phyloP scores from a whole-genome alignment of 2,888 invertebrate species.

The Campopleginae sp. region DNA sequence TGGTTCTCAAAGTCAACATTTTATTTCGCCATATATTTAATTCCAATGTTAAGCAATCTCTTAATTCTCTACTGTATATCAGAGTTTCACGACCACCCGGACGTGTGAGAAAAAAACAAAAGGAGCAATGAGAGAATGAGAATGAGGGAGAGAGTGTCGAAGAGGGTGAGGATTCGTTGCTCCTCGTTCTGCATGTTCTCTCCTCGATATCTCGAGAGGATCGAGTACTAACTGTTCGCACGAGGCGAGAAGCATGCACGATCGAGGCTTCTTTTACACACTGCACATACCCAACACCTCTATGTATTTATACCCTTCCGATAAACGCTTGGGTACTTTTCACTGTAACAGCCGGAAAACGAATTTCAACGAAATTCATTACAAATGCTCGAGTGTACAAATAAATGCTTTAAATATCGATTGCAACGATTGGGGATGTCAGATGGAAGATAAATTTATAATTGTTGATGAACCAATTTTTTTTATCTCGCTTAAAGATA shows the following conservation, averaged over 20 bases:
- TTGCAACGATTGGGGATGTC: neutral
- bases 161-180: slow-evolving; percentile 55
- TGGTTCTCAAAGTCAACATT: slow-evolving; percentile 51
- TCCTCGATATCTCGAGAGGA: slow-evolving; percentile 60
- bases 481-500: neutral
- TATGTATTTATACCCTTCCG: slow-evolving; percentile 10
- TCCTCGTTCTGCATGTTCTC: slow-evolving; percentile 43
- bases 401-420: neutral
- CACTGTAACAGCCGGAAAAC: neutral
- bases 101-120: slow-evolving; percentile 56
- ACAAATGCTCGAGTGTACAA: neutral
- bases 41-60: slow-evolving; percentile 18
- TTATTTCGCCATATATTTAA: slow-evolving; percentile 17
- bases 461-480: neutral
- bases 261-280: slow-evolving; percentile 53
- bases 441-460: neutral
- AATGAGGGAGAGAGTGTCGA: slow-evolving; percentile 45
- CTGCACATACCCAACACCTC: slow-evolving; percentile 21
- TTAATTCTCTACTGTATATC: slow-evolving; percentile 19
- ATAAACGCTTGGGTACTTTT: neutral
- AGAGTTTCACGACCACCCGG: slow-evolving; percentile 58
- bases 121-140: neutral
- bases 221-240: slow-evolving; percentile 57
- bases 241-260: slow-evolving; percentile 51
- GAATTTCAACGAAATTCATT: neutral